Conservation (phyloP, 2,888 invertebrate genomes). For the Aphrophora alni region DNA sequence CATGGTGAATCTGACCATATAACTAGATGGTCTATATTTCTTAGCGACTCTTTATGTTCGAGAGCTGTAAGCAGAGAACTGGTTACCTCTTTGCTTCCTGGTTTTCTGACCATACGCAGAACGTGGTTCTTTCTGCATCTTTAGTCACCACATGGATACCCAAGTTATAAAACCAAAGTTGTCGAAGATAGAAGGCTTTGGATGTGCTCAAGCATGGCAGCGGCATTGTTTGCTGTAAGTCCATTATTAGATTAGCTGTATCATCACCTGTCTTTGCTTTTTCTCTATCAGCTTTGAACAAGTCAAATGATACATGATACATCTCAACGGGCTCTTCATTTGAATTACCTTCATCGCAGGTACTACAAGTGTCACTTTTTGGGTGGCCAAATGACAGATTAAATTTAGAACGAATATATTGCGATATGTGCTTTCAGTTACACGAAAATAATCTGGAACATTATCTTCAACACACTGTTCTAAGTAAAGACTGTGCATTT, state of each 20-base stretch:
- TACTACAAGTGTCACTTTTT: no score
- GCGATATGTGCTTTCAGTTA: no score
- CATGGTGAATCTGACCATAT: conserved; percentile 40
- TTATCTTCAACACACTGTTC: no score
- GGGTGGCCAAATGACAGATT: no score
- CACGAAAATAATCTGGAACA: no score
- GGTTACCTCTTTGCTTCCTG: conserved; percentile 39
- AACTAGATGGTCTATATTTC: conserved; percentile 48
- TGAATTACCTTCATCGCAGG: conserved; percentile 42
- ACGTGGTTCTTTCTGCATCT: conserved; percentile 32
- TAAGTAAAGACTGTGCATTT: no score
- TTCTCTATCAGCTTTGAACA: conserved; percentile 30
- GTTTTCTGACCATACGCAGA: conserved; percentile 47
- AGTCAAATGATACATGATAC: conserved; percentile 29
- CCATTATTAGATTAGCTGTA: conserved; percentile 36
- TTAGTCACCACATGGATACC: no score
- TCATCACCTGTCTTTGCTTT: conserved; percentile 10
- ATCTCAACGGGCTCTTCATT: conserved; percentile 38
- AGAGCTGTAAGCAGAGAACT: conserved; percentile 38
- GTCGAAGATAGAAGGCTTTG: conserved; percentile 44
- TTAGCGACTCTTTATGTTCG: conserved; percentile 30
- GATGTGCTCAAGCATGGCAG: conserved; percentile 43
- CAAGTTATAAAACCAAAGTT: conserved; percentile 42
- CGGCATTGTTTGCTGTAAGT: conserved; percentile 35
- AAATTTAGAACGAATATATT: no score